Evolutionary conservation across 1,140 invertebrate genomes (phyloP).

Genomic region (Danaus melanippus): DNA sequence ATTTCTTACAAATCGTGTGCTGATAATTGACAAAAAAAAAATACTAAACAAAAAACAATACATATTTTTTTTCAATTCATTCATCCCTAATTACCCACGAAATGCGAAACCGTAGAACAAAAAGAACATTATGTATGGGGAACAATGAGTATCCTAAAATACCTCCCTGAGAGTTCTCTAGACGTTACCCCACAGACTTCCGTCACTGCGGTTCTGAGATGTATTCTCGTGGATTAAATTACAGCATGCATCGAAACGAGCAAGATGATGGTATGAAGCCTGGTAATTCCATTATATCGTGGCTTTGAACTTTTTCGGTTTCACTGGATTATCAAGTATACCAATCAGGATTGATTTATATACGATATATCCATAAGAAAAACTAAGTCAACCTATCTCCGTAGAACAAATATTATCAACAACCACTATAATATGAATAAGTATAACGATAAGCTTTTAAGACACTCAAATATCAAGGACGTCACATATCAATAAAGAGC

Average conservation of each 20-base stretch:
- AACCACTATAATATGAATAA: background rate
- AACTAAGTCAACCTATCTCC: conserved; percentile 2
- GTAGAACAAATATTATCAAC: conserved; percentile 7
- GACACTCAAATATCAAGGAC: no score
- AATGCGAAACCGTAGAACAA: conserved; percentile 16
- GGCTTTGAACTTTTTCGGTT: conserved; percentile 16
- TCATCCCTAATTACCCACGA: conserved; percentile 12
- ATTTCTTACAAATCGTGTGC: no score
- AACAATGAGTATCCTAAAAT: conserved; percentile 35
- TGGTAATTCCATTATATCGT: conserved; percentile 31
- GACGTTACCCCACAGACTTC: conserved; percentile 33
- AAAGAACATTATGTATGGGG: conserved; percentile 21
- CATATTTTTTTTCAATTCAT: no score
- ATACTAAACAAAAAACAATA: no score
- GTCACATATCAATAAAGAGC: no score
- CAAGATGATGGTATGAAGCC: conserved; percentile 26
- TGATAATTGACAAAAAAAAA: no score
- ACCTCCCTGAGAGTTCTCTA: conserved; percentile 37
- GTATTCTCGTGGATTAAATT: conserved; percentile 50
- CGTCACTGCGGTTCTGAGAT: conserved; percentile 50
- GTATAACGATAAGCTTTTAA: no score
- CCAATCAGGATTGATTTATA: conserved; percentile 1
- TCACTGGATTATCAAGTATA: background rate
- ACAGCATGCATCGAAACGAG: conserved; percentile 39
- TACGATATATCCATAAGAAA: background rate